These are phyloP conservation scores for Orthonyx spaldingii DNA, from an alignment of 2,113 vertebrate species.

Conservation along the genomic window DNA sequence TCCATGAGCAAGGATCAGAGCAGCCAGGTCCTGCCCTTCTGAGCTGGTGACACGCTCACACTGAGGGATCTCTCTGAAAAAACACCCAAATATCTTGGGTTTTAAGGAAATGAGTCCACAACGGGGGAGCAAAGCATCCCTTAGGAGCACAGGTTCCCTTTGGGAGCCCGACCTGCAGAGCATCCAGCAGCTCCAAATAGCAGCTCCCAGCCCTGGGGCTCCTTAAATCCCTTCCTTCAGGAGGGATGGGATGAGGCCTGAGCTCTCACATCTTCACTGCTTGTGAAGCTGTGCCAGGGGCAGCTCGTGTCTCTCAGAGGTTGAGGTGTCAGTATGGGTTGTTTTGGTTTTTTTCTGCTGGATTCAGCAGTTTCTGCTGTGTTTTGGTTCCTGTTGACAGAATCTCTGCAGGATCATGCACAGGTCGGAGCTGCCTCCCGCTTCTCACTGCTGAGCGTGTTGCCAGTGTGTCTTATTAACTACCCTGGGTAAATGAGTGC, in stretches of 20 bases:
- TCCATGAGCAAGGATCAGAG: not conserved
- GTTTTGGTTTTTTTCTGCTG: not conserved
- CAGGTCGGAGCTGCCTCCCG: not conserved
- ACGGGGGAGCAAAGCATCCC: accelerated
- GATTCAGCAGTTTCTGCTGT: not conserved
- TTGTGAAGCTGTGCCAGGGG: not conserved
- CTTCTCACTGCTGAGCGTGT: not conserved
- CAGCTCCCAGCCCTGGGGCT: not conserved
- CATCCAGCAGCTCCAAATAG: not conserved
- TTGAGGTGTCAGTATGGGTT: too few species aligned
- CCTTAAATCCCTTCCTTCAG: not conserved
- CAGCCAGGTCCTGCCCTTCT: not conserved
- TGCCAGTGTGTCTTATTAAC: not conserved
- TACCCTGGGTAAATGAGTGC: not conserved
- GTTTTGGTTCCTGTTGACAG: not conserved
- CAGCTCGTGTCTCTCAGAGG: not conserved
- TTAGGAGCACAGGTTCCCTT: not conserved
- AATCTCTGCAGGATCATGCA: not conserved
- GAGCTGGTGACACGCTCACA: accelerated
- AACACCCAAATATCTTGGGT: not conserved
- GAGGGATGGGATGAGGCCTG: not conserved
- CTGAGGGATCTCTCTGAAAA: not conserved
- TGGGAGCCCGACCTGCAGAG: not conserved
- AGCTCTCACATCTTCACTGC: not conserved
- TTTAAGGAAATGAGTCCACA: not conserved